These are phyloP conservation scores for Ophion ellenae DNA, from an alignment of 2,888 invertebrate genomes.

Conservation along the genomic window DNA sequence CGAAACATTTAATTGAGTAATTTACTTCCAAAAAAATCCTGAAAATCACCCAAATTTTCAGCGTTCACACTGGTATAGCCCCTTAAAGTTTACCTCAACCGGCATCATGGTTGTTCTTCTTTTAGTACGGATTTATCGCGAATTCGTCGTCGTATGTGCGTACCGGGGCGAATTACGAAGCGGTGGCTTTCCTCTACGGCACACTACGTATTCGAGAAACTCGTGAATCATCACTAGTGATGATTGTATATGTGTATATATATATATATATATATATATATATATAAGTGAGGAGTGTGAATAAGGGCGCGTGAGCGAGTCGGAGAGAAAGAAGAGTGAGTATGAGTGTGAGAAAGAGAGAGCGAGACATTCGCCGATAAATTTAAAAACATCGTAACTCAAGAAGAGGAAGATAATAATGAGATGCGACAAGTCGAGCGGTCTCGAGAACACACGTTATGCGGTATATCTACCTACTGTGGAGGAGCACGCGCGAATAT, in stretches of 20 bases:
- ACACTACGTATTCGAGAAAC: constrained; percentile 49
- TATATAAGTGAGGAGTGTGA: constrained; percentile 44
- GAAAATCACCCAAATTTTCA: too few species aligned
- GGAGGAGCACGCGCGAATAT: constrained; percentile 63
- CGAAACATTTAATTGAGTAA: too few species aligned
- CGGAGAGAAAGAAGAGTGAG: too few species aligned
- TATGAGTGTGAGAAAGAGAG: constrained; percentile 1
- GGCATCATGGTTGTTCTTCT: not conserved
- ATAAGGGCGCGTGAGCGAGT: constrained; percentile 6
- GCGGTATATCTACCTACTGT: constrained; percentile 43
- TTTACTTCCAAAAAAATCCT: too few species aligned
- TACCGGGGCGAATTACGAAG: constrained; percentile 38
- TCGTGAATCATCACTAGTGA: constrained; percentile 62
- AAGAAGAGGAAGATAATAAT: constrained; percentile 75
- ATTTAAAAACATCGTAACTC: constrained; percentile 77
- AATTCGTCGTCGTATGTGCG: constrained; percentile 16
- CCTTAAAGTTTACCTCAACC: too few species aligned
- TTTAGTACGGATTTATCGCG: constrained; percentile 6
- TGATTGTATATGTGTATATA: too few species aligned
- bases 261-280: not conserved
- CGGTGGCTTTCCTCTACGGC: not conserved
- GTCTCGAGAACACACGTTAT: constrained; percentile 37
- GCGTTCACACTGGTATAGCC: too few species aligned
- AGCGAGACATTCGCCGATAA: constrained; percentile 51
- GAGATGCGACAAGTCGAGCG: constrained; percentile 66